These are phyloP conservation scores for Merodon equestris DNA, from an alignment of 2,888 invertebrate species.

Conservation along the genomic window DNA sequence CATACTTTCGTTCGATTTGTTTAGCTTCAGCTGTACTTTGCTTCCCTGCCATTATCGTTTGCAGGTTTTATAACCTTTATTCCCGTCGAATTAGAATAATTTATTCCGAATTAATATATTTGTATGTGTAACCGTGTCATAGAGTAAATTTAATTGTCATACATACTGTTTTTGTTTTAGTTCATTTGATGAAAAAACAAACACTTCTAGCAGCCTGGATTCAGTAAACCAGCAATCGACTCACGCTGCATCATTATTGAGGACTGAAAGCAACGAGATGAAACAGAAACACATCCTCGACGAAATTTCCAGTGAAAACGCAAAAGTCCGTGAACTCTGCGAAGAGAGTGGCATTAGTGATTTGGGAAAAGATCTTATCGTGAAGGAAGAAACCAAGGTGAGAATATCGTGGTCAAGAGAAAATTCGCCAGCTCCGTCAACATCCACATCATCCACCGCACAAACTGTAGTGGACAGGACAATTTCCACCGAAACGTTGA, in stretches of 20 bases:
- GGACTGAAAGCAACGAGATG: constrained; percentile 62
- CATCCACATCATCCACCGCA: constrained; percentile 58
- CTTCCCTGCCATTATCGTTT: constrained; percentile 33
- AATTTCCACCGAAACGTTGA: neutral
- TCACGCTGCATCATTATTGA: constrained; percentile 40
- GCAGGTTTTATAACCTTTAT: constrained; percentile 11
- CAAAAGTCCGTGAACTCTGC: constrained; percentile 49
- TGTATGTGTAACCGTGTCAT: neutral
- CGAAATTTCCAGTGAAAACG: constrained; percentile 39
- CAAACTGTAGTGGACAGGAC: constrained; percentile 43
- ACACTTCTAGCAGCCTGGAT: constrained; percentile 72
- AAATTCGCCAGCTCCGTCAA: constrained; percentile 74
- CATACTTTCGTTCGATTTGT: constrained; percentile 41
- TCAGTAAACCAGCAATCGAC: constrained; percentile 58
- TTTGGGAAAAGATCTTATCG: constrained; percentile 74
- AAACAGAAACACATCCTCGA: constrained; percentile 57
- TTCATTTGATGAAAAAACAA: constrained; percentile 75
- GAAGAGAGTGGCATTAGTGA: constrained; percentile 50
- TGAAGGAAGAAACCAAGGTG: constrained; percentile 76
- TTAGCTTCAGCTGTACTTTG: constrained; percentile 44
- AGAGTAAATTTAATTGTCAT: neutral
- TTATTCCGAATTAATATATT: neutral
- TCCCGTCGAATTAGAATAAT: constrained; percentile 23
- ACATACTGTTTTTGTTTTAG: constrained; percentile 62
- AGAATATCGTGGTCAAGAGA: constrained; percentile 77